phyloP scores from a whole-genome alignment of 2,888 invertebrate genomes.

The Stomorhina lunata region DNA sequence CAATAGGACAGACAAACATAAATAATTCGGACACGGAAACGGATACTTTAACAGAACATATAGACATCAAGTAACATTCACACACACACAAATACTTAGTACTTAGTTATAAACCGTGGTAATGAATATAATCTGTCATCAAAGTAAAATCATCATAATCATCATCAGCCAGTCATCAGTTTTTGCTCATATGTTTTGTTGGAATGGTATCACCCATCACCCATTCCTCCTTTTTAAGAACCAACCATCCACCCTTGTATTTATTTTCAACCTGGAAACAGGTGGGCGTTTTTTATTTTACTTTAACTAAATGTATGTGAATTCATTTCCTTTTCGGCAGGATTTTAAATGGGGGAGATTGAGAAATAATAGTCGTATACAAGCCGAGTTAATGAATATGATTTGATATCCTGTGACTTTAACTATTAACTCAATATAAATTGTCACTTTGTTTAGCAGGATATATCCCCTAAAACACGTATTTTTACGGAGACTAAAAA shows the following conservation, averaged over 20 bases:
- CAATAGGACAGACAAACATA: not conserved
- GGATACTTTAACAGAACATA: conserved; percentile 14
- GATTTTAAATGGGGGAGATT: not conserved
- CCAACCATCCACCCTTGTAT: conserved; percentile 38
- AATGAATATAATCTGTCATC: conserved; percentile 78
- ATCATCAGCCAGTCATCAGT: conserved; percentile 22
- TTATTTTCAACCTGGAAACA: conserved; percentile 68
- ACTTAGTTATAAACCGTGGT: conserved; percentile 64
- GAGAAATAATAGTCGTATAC: conserved; percentile 43
- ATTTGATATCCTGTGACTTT: conserved; percentile 71
- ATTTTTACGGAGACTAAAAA: not conserved
- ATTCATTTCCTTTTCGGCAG: not conserved
- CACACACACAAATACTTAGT: not conserved
- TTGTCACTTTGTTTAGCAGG: conserved; percentile 70
- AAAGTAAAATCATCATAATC: conserved; percentile 69
- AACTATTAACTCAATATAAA: conserved; percentile 76
- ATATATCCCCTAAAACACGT: conserved; percentile 16
- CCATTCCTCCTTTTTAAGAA: conserved; percentile 4
- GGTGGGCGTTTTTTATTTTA: conserved; percentile 68
- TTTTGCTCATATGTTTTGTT: conserved; percentile 45
- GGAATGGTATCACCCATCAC: not conserved
- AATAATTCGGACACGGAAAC: conserved; percentile 33
- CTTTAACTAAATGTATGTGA: conserved; percentile 44
- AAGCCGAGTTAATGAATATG: conserved; percentile 69
- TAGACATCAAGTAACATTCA: conserved; percentile 1